Conservation (phyloP, 2,888 invertebrate genomes). For the Achlya flavicornis region DNA sequence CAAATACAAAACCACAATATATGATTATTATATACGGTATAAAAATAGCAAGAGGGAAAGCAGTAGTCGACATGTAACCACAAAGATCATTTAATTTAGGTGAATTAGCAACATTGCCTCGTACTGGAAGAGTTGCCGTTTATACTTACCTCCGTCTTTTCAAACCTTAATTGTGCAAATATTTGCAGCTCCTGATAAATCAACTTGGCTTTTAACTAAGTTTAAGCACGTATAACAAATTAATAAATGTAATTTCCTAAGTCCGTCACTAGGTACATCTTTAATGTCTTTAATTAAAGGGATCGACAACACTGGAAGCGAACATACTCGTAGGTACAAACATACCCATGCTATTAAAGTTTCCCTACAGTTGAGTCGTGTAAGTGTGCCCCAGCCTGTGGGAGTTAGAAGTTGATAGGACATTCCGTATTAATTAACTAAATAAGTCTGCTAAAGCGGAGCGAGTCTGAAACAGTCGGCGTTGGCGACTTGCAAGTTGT, state of each 20-base stretch:
- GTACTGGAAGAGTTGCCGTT: neutral
- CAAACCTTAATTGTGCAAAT: neutral
- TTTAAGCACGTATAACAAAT: constrained; percentile 8
- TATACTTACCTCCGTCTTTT: neutral
- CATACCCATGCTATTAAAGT: constrained; percentile 73
- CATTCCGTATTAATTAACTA: constrained; percentile 84
- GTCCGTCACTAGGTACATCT: constrained; percentile 49
- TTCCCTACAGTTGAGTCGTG: constrained; percentile 65
- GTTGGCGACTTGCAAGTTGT: constrained; percentile 78
- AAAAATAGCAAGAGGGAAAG: neutral
- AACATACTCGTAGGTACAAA: constrained; percentile 45
- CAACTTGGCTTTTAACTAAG: neutral
- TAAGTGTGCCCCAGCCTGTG: constrained; percentile 69
- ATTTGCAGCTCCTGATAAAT: constrained; percentile 1
- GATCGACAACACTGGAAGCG: constrained; percentile 46
- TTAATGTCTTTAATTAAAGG: constrained; percentile 66
- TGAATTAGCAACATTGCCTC: neutral
- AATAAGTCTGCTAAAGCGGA: constrained; percentile 79
- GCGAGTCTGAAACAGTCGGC: constrained; percentile 67
- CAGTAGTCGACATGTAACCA: neutral
- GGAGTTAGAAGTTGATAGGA: constrained; percentile 78
- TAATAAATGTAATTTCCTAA: constrained; percentile 21
- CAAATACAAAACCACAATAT: no score
- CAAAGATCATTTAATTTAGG: neutral
- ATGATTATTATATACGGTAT: neutral